phyloP scores from a whole-genome alignment of 2,797 vertebrate genomes.

The Erethizon dorsatum region DNA sequence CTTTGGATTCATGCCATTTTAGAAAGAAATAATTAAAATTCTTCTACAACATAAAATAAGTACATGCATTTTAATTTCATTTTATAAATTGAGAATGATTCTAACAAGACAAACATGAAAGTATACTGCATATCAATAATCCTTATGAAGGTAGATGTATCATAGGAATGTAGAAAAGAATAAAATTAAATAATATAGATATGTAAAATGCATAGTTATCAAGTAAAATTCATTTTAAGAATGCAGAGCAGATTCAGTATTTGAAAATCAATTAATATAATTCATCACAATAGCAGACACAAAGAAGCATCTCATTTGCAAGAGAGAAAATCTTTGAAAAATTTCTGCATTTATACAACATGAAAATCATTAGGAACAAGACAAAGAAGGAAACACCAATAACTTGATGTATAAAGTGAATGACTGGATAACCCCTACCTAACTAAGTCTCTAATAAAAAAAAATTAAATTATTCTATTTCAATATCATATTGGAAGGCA shows the following conservation, averaged over 20 bases:
- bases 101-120: neutral
- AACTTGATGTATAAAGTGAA: neutral
- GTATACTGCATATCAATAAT: neutral
- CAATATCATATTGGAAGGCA: neutral
- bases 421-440: neutral
- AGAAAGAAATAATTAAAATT: neutral
- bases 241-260: neutral
- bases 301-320: neutral
- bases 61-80: neutral
- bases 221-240: neutral
- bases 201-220: neutral
- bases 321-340: neutral
- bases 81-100: neutral
- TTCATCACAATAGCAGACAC: neutral
- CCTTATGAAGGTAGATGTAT: neutral
- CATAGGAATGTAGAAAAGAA: neutral
- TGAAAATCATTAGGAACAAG: neutral
- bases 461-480: neutral
- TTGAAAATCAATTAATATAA: constrained; percentile 19
- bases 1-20: neutral
- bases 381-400: neutral
- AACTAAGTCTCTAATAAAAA: neutral
- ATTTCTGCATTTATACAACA: neutral
- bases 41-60: neutral
- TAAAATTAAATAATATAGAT: neutral